Evolutionary conservation across 2,888 invertebrate genomes (phyloP), one percentile per base, ranked within the genome.

Genomic region (Pseudoips prasinana): DNA sequence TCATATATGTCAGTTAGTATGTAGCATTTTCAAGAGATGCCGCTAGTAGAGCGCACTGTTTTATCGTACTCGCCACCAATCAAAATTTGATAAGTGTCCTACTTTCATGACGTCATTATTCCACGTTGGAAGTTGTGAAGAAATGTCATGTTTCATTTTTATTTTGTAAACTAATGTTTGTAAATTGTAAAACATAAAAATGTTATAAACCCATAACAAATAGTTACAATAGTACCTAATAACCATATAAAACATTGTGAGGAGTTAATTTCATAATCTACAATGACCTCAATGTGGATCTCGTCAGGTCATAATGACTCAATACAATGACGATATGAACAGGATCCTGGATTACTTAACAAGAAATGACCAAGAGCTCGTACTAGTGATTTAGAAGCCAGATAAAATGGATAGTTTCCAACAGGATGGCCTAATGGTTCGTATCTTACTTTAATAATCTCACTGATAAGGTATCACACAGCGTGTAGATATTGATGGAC

Each of bases 51-150:
- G 7, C 7, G 23, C 35, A 38, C 73, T 77, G 69, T 56, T 81
- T 73, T 74, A 76, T 43, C 75, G 42, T 56, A 29, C 28, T 25
- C 45, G 45, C 65, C 43, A 69, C 88, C 89, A 88, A 89, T 88
- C 68, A 78, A 55, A 73, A 62, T 48, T 46, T 58, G 79, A 71
- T 65, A 64, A 67, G 86, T 87, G 87, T 77, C 76, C 75, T 59
- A 74, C 60, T 73, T 74, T 66, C 58, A 71, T 91, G 91, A 92
- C 91, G 92, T 91, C 89, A 90, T 84, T 89, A 86, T 70, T 91
- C 92, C 92, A 92, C 92, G 92, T 90, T 91, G 92, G 91, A 91
- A 90, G 80, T 80, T 73, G 74, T 70, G 51, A 43, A 30, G 74
- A 76, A 79, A 78, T 81, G 87, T 85, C 85, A 86, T 75, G 71